A percentile compares a stretch with the other conserved stretches of the same genome.
Evolutionary conservation across 2,113 vertebrate species (phyloP).

Genomic region (Prochilodus magdalenae): DNA sequence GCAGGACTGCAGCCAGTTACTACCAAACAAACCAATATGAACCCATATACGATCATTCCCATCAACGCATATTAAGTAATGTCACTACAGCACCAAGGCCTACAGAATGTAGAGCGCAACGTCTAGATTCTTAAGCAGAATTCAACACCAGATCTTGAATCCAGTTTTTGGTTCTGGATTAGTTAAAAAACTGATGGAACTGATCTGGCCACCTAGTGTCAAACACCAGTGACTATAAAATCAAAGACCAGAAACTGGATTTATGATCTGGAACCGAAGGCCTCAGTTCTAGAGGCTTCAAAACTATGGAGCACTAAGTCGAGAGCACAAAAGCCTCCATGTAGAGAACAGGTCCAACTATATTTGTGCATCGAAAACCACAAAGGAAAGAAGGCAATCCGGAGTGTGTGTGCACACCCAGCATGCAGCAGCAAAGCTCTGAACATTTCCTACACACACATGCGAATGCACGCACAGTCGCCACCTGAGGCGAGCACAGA

Average conservation of each 20-base stretch:
- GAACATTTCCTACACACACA: neutral
- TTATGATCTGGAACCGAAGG: neutral
- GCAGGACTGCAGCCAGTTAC: neutral
- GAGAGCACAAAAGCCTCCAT: neutral
- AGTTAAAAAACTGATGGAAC: neutral
- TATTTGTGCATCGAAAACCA: neutral
- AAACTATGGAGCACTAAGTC: neutral
- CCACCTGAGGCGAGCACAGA: neutral
- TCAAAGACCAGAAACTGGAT: neutral
- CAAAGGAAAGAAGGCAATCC: constrained; percentile 3
- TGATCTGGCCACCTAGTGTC: neutral
- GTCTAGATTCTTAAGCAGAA: neutral
- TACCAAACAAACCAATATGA: neutral
- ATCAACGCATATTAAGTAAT: neutral
- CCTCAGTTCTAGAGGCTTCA: neutral
- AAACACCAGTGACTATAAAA: neutral
- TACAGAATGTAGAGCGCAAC: neutral
- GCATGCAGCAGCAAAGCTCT: neutral
- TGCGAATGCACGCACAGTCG: no score
- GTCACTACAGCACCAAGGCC: neutral
- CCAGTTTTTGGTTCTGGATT: neutral
- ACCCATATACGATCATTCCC: neutral
- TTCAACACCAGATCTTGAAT: no score
- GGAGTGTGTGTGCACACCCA: neutral
- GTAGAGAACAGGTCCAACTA: neutral